Conservation (phyloP, 2,797 vertebrate genomes). For the Alcedo atthis region DNA sequence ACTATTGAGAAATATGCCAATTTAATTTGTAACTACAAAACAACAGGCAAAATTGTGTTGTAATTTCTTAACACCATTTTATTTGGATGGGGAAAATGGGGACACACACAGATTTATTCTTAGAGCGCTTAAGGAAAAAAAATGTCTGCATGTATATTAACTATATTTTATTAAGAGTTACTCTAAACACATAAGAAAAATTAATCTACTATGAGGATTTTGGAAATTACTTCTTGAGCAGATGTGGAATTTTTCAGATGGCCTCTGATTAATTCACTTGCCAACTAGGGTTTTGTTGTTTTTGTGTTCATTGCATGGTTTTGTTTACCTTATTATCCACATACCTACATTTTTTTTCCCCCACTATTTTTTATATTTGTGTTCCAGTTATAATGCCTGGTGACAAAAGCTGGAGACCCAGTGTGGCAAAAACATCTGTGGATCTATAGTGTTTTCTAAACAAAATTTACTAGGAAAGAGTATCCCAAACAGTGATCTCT, state of each 20-base stretch:
- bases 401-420: not conserved
- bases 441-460: not conserved
- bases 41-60: not conserved
- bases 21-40: not conserved
- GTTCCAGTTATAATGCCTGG: not conserved
- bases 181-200: not conserved
- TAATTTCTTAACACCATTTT: not conserved
- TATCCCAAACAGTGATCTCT: not conserved
- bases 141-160: not conserved
- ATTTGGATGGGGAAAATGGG: not conserved
- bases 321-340: not conserved
- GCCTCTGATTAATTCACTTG: not conserved
- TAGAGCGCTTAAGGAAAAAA: not conserved
- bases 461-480: not conserved
- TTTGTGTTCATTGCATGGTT: not conserved
- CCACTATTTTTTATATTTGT: not conserved
- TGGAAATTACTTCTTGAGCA: not conserved
- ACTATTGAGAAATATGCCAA: not conserved
- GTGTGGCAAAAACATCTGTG: not conserved
- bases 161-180: not conserved
- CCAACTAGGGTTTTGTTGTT: not conserved
- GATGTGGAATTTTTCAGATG: not conserved
- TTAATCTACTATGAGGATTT: not conserved
- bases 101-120: rapidly evolving
- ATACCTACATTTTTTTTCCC: not conserved